Base-by-base conservation (phyloP, 2,888 invertebrate genomes). In the Mimas tiliae region DNA sequence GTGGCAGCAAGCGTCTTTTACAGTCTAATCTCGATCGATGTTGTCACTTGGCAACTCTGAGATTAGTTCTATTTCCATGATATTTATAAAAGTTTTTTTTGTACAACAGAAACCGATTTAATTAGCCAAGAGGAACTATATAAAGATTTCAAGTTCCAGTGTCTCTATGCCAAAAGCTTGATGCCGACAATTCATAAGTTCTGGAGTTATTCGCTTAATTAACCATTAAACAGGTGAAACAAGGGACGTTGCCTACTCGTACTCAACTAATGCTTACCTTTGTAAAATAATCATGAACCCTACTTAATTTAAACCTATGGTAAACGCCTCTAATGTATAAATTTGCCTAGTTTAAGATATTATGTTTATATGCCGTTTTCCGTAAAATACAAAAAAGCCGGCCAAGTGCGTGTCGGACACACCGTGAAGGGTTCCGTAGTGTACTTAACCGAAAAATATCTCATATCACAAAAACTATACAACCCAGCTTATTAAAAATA, bases 161-260 rank as follows among this genome's bases (percentile, higher is more conserved):
- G 69, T 71, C 58, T 58, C 58, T n/a, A 19, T 58, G 42, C 42
- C 12, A 42, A 19, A 6, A 42, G 19, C 16, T 38, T 19, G 38
- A 58, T 72, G 70, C 70, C 70, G 70, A 68, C 67, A 66, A 64
- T 65, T 65, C 67, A 67, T 45, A 62, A 73, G 76, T 75, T 79
- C 72, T 75, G 74, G 74, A 72, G 72, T 72, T 73, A 76, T 75
- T 71, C 70, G 70, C 69, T 71, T 72, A 79, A 77, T 79, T 79
- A 80, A 72, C 74, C 68, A 75, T 77, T 77, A 69, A 74, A 77
- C 71, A 72, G 73, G 73, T 68, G 73, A 68, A 73, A 75, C 72
- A 74, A 74, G 67, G 71, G 72, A 68, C 58, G 38, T 34, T 0
- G 11, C 16, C n/a, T 55, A n/a, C 58, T 6, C 19, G 9, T 58